Conservation (phyloP, 2,113 vertebrate species). For the Tragelaphus buxtoni region DNA sequence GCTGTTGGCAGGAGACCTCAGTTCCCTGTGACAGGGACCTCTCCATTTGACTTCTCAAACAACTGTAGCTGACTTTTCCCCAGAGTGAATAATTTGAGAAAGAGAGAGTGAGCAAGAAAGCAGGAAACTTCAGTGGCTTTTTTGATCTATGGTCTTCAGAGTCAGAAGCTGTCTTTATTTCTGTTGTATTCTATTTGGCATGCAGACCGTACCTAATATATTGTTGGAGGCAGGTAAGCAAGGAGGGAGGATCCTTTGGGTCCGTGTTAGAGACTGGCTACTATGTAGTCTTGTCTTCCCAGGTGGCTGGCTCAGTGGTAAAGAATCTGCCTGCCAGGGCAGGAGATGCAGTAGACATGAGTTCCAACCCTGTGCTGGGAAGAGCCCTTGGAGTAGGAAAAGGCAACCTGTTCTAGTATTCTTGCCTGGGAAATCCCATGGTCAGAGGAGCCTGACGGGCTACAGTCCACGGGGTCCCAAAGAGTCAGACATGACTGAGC, state of each 20-base stretch:
- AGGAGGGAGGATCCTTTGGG: background rate
- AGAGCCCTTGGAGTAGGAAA: background rate
- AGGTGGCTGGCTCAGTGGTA: background rate
- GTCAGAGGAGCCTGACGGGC: accelerated
- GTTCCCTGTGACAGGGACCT: background rate
- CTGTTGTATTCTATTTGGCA: background rate
- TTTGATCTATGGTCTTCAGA: background rate
- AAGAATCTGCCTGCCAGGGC: background rate
- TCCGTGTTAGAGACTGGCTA: background rate
- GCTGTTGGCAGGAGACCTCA: background rate
- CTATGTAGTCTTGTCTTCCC: background rate
- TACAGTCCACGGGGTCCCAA: background rate
- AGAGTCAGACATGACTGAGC: background rate
- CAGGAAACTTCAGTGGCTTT: background rate
- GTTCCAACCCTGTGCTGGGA: background rate
- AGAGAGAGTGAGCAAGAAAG: background rate
- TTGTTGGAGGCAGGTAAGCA: background rate
- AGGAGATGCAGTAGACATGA: background rate
- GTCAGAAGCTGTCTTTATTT: background rate
- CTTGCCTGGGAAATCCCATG: background rate
- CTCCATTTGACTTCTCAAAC: background rate
- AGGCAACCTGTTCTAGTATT: background rate
- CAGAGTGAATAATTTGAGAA: background rate
- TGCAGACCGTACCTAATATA: background rate
- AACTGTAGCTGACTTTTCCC: background rate